Conservation (phyloP, 2,113 vertebrate species). For the Pitta sordida region DNA sequence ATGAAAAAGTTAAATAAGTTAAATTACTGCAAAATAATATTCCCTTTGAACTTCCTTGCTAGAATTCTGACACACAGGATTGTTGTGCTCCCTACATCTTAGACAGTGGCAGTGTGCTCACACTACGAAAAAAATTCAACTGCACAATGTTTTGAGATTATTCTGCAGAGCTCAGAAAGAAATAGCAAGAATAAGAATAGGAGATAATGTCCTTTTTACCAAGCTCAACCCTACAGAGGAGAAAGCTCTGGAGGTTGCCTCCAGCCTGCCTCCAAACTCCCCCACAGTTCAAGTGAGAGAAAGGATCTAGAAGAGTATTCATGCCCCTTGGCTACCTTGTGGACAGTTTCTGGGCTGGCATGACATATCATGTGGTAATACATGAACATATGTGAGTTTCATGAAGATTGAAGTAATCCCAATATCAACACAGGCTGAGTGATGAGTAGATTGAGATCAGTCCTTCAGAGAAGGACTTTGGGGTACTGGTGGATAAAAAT, state of each 20-base stretch:
- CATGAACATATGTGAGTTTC: background rate
- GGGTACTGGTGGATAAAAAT: too few relatives aligned
- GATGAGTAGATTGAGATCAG: background rate
- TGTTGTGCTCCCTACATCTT: background rate
- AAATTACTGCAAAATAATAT: background rate
- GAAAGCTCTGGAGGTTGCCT: background rate
- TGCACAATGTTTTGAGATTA: background rate
- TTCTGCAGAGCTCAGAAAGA: background rate
- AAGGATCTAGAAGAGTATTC: background rate
- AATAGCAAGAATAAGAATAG: background rate
- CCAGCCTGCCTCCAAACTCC: rapidly evolving
- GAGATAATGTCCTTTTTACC: background rate
- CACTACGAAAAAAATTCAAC: background rate
- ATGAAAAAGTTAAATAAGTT: background rate
- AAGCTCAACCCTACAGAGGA: background rate
- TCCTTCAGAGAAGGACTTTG: background rate
- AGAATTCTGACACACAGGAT: background rate
- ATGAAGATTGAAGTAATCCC: background rate
- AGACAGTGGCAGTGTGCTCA: background rate
- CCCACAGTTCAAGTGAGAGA: background rate
- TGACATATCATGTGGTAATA: background rate
- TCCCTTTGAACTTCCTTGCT: background rate
- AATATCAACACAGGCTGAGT: background rate
- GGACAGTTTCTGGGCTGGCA: background rate
- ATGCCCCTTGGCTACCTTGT: background rate